These are phyloP conservation scores for Keiferia lycopersicella DNA, from an alignment of 2,888 invertebrate genomes.

Conservation along the genomic window DNA sequence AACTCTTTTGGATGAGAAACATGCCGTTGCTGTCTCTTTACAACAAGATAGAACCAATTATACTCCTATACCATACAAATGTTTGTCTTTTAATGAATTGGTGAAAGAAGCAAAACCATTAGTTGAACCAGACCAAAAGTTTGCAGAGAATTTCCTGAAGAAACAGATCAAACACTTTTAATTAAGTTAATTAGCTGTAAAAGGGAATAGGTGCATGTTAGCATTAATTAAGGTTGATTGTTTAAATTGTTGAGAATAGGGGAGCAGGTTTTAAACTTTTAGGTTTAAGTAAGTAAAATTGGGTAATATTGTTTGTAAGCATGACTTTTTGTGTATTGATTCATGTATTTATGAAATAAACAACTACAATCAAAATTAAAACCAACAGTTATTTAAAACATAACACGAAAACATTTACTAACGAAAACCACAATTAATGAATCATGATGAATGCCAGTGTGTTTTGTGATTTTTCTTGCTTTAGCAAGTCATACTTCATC, in stretches of 20 bases:
- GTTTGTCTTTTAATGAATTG: conserved; percentile 82
- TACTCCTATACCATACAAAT: conserved; percentile 64
- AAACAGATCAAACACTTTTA: conserved; percentile 74
- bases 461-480: neutral
- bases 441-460: neutral
- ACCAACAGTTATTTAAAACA: conserved; percentile 14
- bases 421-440: neutral
- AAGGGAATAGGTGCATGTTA: conserved; percentile 17
- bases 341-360: neutral
- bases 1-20: conserved; percentile 86
- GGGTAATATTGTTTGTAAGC: neutral
- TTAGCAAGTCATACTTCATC: neutral
- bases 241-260: conserved; percentile 15
- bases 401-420: conserved; percentile 26
- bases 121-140: conserved; percentile 74
- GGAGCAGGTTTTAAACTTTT: neutral
- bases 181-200: conserved; percentile 22
- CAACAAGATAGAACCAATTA: conserved; percentile 46
- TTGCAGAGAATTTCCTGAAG: conserved; percentile 79
- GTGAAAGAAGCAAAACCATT: conserved; percentile 74
- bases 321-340: neutral
- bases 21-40: conserved; percentile 90
- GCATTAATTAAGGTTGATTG: conserved; percentile 23
- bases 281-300: conserved; percentile 4
- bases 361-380: neutral